Percentiles rank a stretch among this genome's conserved stretches.
These are phyloP conservation scores for Melikaiella ostensackeni DNA, from an alignment of 2,888 invertebrate genomes.

Conservation along the genomic window DNA sequence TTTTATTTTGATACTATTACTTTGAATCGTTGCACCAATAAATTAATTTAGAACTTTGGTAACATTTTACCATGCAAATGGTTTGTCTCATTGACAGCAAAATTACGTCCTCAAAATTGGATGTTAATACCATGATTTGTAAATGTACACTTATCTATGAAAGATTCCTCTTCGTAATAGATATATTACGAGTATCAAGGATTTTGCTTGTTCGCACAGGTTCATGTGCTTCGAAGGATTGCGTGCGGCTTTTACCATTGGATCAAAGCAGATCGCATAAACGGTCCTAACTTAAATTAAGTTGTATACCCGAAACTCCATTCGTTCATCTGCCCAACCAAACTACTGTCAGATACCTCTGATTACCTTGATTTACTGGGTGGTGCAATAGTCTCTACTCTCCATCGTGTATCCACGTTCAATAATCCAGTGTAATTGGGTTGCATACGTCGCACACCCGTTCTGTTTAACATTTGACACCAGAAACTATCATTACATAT, in stretches of 20 bases:
- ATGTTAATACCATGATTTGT: not conserved
- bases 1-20: too few relatives aligned
- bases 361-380: slow-evolving; percentile 65
- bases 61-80: too few relatives aligned
- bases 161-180: not conserved
- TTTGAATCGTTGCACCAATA: too few relatives aligned
- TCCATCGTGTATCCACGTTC: slow-evolving; percentile 48
- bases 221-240: not conserved
- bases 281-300: slow-evolving; percentile 65
- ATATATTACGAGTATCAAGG: not conserved
- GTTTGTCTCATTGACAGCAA: not conserved
- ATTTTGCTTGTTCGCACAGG: not conserved
- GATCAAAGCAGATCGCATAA: slow-evolving; percentile 46
- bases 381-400: slow-evolving; percentile 51
- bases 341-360: slow-evolving; percentile 64
- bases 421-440: slow-evolving; percentile 53
- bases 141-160: not conserved
- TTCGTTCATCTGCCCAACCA: slow-evolving; percentile 57
- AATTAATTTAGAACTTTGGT: too few relatives aligned
- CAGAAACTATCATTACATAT: slow-evolving; percentile 47
- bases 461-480: slow-evolving; percentile 51
- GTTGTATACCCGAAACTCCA: slow-evolving; percentile 60
- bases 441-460: slow-evolving; percentile 53
- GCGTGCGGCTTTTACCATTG: slow-evolving; percentile 26
- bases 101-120: not conserved